Evolutionary conservation across 2,888 invertebrate genomes (phyloP).

Genomic region (Xestobium rufovillosum): DNA sequence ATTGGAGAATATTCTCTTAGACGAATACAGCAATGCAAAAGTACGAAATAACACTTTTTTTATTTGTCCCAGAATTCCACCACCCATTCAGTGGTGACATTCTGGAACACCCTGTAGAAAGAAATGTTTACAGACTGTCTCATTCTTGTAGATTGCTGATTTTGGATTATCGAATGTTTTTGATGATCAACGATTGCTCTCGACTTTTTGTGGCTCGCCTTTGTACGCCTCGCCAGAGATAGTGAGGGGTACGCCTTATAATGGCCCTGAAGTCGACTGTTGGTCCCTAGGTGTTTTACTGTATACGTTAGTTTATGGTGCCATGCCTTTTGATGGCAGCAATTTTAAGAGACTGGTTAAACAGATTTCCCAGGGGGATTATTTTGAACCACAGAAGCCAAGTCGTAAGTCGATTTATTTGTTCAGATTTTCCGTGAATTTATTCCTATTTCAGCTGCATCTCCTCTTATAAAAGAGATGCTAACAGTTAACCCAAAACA

Average conservation of each 20-base stretch:
- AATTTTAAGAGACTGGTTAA: conserved; percentile 95
- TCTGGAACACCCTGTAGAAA: background rate
- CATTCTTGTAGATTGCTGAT: conserved; percentile 77
- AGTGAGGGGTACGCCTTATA: conserved; percentile 92
- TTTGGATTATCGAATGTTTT: conserved; percentile 98
- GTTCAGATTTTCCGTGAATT: conserved; percentile 2
- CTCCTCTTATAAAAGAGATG: conserved; percentile 89
- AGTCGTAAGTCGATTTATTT: conserved; percentile 60
- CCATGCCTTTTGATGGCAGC: conserved; percentile 98
- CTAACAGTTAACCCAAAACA: conserved; percentile 84
- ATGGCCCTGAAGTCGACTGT: conserved; percentile 92
- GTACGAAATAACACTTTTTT: conserved; percentile 42
- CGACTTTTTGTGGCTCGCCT: conserved; percentile 94
- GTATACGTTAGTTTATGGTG: conserved; percentile 97
- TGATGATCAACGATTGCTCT: conserved; percentile 75
- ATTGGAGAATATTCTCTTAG: conserved; percentile 88
- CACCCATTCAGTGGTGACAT: background rate
- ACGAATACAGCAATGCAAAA: conserved; percentile 91
- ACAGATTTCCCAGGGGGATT: conserved; percentile 95
- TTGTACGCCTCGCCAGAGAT: conserved; percentile 97
- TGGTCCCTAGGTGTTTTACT: conserved; percentile 95
- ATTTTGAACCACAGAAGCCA: conserved; percentile 91
- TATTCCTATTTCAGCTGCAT: conserved; percentile 63
- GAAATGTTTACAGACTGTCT: conserved; percentile 10
- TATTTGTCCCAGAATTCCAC: conserved; percentile 6